phyloP scores from a whole-genome alignment of 2,113 vertebrate genomes.

The Pachycephala philippinensis region DNA sequence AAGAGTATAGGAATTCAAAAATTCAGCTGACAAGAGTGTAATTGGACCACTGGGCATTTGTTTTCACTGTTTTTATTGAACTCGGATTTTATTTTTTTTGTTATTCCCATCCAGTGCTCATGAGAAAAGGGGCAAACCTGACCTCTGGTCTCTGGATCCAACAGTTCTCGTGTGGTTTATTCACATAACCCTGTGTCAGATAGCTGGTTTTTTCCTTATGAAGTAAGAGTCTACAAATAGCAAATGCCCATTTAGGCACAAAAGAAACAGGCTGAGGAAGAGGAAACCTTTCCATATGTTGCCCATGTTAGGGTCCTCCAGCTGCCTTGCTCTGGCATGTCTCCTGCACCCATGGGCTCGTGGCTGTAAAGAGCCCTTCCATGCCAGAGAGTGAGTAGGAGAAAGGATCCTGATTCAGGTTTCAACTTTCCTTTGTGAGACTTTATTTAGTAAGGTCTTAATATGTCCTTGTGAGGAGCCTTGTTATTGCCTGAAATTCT shows the following conservation, averaged over 20 bases:
- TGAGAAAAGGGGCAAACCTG: background rate
- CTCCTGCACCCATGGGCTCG: background rate
- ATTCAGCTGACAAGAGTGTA: slow-evolving; percentile 32
- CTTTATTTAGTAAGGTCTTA: background rate
- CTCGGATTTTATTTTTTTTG: background rate
- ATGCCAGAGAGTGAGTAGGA: background rate
- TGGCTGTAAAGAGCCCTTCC: background rate
- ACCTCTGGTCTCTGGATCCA: background rate
- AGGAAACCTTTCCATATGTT: background rate
- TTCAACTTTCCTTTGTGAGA: background rate
- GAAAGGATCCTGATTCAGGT: background rate
- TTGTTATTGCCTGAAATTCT: background rate
- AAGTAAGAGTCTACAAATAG: background rate
- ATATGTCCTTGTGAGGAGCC: background rate
- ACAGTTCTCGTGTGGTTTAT: background rate
- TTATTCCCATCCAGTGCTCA: background rate
- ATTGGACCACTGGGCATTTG: background rate
- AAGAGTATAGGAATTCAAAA: background rate
- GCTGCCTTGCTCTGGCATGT: background rate
- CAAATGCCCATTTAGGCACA: background rate
- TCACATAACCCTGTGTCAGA: background rate
- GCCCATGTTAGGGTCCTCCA: background rate
- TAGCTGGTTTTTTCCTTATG: background rate
- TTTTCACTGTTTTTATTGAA: slow-evolving; percentile 3
- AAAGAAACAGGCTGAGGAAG: background rate